Evolutionary conservation across 1,140 invertebrate species (phyloP).

Genomic region (Drosophila repletoides): DNA sequence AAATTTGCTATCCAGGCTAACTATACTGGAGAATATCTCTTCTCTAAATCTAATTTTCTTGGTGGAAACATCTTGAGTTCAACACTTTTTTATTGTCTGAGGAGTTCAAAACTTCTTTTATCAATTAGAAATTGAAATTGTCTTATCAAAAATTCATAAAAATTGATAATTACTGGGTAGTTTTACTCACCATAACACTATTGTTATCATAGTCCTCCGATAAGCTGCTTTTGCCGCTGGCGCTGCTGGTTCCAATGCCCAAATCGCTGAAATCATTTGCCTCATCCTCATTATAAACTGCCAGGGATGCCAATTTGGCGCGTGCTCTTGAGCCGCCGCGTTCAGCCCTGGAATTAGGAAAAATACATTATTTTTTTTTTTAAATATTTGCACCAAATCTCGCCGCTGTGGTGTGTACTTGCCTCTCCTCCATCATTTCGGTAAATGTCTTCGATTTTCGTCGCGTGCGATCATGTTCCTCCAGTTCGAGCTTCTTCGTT

Average conservation of each 20-base stretch:
- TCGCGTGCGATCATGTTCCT: slow-evolving; percentile 88
- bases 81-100: no score
- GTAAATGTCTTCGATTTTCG: slow-evolving; percentile 95
- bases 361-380: not conserved
- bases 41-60: no score
- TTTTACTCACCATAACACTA: slow-evolving; percentile 86
- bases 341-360: slow-evolving; percentile 83
- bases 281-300: slow-evolving; percentile 89
- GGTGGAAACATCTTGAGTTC: no score
- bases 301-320: slow-evolving; percentile 84
- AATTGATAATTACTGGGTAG: not conserved
- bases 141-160: not conserved
- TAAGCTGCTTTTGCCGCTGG: slow-evolving; percentile 88
- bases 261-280: slow-evolving; percentile 91
- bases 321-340: slow-evolving; percentile 80
- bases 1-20: no score
- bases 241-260: slow-evolving; percentile 90
- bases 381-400: not conserved
- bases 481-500: slow-evolving; percentile 91
- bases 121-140: no score
- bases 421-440: slow-evolving; percentile 96
- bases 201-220: slow-evolving; percentile 88
- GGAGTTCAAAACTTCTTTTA: no score
- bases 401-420: slow-evolving; percentile 58
- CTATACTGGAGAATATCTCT: no score